Base-by-base conservation (phyloP, 2,113 vertebrate genomes). In the Ariopsis seemanni region DNA sequence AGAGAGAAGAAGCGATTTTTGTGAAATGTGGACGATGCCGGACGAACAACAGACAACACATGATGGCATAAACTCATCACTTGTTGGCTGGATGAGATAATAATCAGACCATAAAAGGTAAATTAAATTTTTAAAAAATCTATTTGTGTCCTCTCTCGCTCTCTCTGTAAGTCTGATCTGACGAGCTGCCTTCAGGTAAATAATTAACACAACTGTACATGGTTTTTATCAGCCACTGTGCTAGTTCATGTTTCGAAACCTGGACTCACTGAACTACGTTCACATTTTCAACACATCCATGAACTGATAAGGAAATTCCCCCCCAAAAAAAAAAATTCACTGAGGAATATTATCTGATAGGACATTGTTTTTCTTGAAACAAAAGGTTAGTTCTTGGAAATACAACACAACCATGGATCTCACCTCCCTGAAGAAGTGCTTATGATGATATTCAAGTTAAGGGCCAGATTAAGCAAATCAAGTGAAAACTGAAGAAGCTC, bases 401-500 rank as follows among this genome's bases (percentile, higher is more conserved):
- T 7, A 8, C 4, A 27, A 7, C 17, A 8, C 4, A 27, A 7
- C 17, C 7, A 0, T 5, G 15, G 4, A 30, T 5, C n/a, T 58
- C 27, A 9, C 11, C 30, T 67, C 30, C 1, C 8, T 81, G 62
- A 69, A 86, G 57, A 48, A n/a, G 85, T 17, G 65, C 77, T 84
- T 75, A 65, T 27, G 58, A 86, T 12, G 3, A 62, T 80, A 25
- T 27, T 58, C 27, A 75, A 60, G 55, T 90, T 71, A 72, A 86
- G 58, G 18, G 62, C 48, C 80, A 86, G 87, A 62, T 87, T 87
- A 79, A 63, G 71, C 82, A 87, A 85, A 78, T 83, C 80, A 81
- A 88, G 87, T 85, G 74, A 82, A 62, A 60, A 34, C 25, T 82
- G 57, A 75, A 88, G 34, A 34, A 87, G 78, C 85, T 89, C 67